Base-by-base conservation (phyloP, 1,140 invertebrate species). In the Drosophila guanche region DNA sequence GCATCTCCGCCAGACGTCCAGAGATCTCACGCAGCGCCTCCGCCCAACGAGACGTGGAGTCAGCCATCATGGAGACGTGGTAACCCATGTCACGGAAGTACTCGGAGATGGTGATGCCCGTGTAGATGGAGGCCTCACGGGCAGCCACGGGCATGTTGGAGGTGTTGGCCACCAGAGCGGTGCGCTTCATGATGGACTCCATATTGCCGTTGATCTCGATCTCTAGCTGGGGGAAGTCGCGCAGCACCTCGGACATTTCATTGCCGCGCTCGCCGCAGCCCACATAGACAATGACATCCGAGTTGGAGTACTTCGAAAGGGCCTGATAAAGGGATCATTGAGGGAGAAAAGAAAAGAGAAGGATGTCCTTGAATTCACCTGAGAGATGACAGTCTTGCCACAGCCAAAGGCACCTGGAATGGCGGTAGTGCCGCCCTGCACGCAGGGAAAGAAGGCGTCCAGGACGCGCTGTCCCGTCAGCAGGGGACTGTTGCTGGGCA, bases 61-160 rank as follows among this genome's bases (percentile, higher is more conserved):
- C 99, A 75, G 99, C 99, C 99, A 99, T 99, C 99, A 99, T 99
- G 52, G 99, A 98, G 27, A 99, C 99, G 91, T 99, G 98, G 94
- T 99, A 99, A 92, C 99, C 99, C 99, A 99, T 99, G 92, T 99
- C 98, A 85, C 96, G 94, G 94, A 99, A 99, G 92, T 99, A 99
- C 92, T 99, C 98, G 12, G 98, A 99, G 1, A 99, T 92, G 0
- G 98, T 99, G 91, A 99, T 99, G 91, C 97, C 97, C 5, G 99
- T 99, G 91, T 99, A 99, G 92, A 99, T 99, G 79, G 98, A 99
- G 83, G 99, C 99, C 93, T 99, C 99, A 93, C 99, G 95, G 92
- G 99, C 99, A 92, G 99, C 99, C 50, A 99, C 99, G 92, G 99
- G 99, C 99, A 99, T 99, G 95, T 99, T 99, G 55, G 99, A 99